Evolutionary conservation across 2,113 vertebrate genomes (phyloP).

Genomic region (Butastur rufipennis): DNA sequence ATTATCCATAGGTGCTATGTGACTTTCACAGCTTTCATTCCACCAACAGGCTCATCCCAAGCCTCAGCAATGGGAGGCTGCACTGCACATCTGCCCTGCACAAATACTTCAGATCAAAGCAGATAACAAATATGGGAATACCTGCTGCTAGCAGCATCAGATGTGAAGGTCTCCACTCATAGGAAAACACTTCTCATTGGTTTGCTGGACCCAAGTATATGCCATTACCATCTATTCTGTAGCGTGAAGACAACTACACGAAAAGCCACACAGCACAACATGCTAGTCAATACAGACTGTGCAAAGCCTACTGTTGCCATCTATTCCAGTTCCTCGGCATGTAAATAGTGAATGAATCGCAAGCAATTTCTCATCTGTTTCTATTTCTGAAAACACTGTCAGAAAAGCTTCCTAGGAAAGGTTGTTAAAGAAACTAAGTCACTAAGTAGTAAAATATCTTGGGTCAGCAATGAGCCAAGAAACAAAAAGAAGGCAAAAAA

Average conservation of each 20-base stretch:
- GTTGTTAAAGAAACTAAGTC: neutral
- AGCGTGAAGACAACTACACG: neutral
- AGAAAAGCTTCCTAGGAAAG: neutral
- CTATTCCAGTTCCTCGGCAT: neutral
- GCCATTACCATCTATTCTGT: neutral
- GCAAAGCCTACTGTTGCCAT: neutral
- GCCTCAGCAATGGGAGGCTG: neutral
- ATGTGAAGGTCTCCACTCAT: rapidly evolving
- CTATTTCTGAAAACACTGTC: neutral
- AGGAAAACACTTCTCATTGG: neutral
- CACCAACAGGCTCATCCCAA: neutral
- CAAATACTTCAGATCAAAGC: neutral
- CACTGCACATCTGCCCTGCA: neutral
- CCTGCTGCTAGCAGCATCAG: neutral
- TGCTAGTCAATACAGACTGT: neutral
- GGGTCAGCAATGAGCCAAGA: neutral
- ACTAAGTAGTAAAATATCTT: neutral
- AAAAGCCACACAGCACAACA: neutral
- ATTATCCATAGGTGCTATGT: neutral
- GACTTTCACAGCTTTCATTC: neutral
- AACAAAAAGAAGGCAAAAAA: neutral
- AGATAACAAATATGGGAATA: neutral
- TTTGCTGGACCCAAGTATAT: neutral
- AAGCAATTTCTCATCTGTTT: neutral
- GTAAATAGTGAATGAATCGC: neutral